Evolutionary conservation across 2,113 vertebrate genomes (phyloP).

Genomic region (Canis aureus): DNA sequence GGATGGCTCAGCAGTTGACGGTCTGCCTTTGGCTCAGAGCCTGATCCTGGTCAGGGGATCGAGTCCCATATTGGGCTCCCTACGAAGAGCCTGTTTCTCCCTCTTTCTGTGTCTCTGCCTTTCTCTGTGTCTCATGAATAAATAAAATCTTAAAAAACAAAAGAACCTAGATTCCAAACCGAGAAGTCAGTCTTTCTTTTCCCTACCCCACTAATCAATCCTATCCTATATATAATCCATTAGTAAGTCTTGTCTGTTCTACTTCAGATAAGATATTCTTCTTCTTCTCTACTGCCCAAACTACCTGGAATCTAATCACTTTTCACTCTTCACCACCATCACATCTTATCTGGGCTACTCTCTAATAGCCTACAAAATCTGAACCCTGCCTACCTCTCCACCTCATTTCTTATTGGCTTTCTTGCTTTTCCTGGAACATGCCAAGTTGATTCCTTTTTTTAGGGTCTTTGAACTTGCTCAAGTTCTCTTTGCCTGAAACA

Average conservation of each 20-base stretch:
- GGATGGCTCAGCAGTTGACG: too few relatives aligned
- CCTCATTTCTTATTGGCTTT: not conserved
- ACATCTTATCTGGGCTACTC: not conserved
- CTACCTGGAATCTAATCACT: not conserved
- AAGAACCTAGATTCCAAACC: not conserved
- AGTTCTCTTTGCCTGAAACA: not conserved
- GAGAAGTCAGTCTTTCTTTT: not conserved
- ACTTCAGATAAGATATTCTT: not conserved
- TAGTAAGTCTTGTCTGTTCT: not conserved
- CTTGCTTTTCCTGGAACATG: not conserved
- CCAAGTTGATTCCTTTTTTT: not conserved
- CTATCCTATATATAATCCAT: not conserved
- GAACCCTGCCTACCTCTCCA: not conserved
- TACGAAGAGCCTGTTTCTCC: too few relatives aligned
- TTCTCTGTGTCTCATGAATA: too few relatives aligned
- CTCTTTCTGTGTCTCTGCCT: too few relatives aligned
- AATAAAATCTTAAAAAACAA: too few relatives aligned
- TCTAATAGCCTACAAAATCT: not conserved
- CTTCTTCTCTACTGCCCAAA: not conserved
- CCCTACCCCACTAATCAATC: not conserved
- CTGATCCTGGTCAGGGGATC: too few relatives aligned
- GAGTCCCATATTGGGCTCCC: too few relatives aligned
- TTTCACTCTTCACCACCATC: not conserved
- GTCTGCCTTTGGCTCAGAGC: too few relatives aligned
- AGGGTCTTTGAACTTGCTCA: not conserved